Percentiles rank a stretch among this genome's conserved stretches.
Conservation (phyloP, 2,797 vertebrate species). For the Chelon auratus region DNA sequence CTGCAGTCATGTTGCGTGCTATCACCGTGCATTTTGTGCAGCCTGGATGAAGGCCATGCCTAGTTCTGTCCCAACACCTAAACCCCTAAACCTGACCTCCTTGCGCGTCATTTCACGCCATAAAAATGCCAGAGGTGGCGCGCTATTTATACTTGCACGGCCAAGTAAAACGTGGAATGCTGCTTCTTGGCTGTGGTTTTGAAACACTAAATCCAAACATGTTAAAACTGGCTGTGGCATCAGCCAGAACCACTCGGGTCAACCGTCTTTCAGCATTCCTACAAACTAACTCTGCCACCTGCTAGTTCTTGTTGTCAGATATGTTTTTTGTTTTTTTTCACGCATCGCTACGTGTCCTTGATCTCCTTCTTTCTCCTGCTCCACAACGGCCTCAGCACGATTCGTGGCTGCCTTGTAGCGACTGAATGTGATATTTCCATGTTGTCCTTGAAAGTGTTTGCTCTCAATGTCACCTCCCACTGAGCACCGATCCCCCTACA, state of each 20-base stretch:
- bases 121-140: no score
- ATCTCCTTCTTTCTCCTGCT: slow-evolving; percentile 34
- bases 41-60: no score
- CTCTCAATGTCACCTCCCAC: slow-evolving; percentile 67
- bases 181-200: slow-evolving; percentile 2
- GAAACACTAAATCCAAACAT: background rate
- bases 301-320: slow-evolving; percentile 27
- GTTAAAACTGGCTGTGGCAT: slow-evolving; percentile 20
- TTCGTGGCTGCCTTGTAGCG: slow-evolving; percentile 53
- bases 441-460: slow-evolving; percentile 72
- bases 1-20: no score
- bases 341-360: slow-evolving; percentile 46
- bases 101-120: no score
- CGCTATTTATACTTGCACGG: background rate
- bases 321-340: slow-evolving; percentile 9
- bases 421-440: slow-evolving; percentile 69
- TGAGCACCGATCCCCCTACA: slow-evolving; percentile 32
- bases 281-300: slow-evolving; percentile 21
- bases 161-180: background rate
- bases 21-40: no score
- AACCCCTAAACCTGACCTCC: no score
- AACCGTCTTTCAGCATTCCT: slow-evolving; percentile 10
- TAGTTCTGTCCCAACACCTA: no score
- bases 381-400: slow-evolving; percentile 11
- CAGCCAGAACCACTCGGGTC: slow-evolving; percentile 16